phyloP scores from a whole-genome alignment of 2,797 vertebrate species.

The Oophaga sylvatica region DNA sequence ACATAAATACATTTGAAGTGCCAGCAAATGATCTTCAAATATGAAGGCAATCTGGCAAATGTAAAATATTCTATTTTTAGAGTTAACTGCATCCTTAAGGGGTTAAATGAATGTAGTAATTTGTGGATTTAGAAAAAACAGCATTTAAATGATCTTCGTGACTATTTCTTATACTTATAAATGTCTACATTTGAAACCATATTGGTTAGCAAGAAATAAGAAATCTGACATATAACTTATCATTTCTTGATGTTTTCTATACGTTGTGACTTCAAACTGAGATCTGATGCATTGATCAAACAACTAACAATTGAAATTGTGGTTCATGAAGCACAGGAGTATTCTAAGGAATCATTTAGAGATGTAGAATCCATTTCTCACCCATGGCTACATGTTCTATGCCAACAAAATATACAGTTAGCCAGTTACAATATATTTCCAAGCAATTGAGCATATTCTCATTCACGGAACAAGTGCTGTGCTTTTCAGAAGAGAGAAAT shows the following conservation, averaged over 20 bases:
- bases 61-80: too few species aligned
- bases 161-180: neutral
- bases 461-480: constrained; percentile 19
- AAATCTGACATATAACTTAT: constrained; percentile 5
- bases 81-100: too few species aligned
- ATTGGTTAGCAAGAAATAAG: neutral
- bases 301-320: constrained; percentile 39
- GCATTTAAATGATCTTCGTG: neutral
- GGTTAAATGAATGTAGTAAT: too few species aligned
- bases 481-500: constrained; percentile 27
- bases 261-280: constrained; percentile 11
- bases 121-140: neutral
- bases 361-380: constrained; percentile 50
- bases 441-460: constrained; percentile 52
- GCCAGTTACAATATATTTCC: constrained; percentile 48
- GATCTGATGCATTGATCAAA: constrained; percentile 31
- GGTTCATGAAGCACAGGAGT: constrained; percentile 28
- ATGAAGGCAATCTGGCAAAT: too few species aligned
- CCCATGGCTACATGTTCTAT: constrained; percentile 32
- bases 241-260: neutral
- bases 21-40: too few species aligned
- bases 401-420: constrained; percentile 39
- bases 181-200: neutral
- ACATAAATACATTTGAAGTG: too few species aligned
- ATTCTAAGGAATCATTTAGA: constrained; percentile 38